Evolutionary conservation across 92 coral and sea anemone species (phyloP).

Genomic region (Palythoa grandiflora): DNA sequence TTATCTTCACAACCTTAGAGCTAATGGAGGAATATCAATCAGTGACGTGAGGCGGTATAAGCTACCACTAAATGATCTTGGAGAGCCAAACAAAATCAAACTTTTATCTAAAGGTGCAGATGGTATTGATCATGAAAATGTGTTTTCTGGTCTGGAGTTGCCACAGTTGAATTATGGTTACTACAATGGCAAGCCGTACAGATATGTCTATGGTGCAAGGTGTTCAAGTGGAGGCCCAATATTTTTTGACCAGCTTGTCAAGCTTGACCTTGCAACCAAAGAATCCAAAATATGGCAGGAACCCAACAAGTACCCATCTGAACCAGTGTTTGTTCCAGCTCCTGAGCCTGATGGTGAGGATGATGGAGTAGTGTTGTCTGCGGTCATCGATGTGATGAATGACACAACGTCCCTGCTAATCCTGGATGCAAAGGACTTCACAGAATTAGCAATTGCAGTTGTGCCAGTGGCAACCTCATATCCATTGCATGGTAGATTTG

Average conservation of each 20-base stretch:
- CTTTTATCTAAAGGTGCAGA: slow-evolving; percentile 48
- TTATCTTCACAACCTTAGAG: slow-evolving; percentile 63
- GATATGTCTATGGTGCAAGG: slow-evolving; percentile 68
- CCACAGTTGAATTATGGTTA: slow-evolving; percentile 74
- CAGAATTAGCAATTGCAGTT: slow-evolving; percentile 80
- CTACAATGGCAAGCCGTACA: slow-evolving; percentile 74
- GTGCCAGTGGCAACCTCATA: slow-evolving; percentile 66
- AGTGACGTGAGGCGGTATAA: slow-evolving; percentile 67
- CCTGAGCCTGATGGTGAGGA: slow-evolving; percentile 79
- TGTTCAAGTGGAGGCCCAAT: background rate
- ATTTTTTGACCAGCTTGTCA: slow-evolving; percentile 48
- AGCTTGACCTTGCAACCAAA: slow-evolving; percentile 70
- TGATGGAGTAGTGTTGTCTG: slow-evolving; percentile 82
- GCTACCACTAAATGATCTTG: slow-evolving; percentile 64
- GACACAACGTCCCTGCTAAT: slow-evolving; percentile 75
- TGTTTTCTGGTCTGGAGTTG: slow-evolving; percentile 69
- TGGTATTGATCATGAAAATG: slow-evolving; percentile 68
- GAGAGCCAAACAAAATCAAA: background rate
- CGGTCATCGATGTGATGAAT: slow-evolving; percentile 69
- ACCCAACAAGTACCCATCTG: slow-evolving; percentile 67
- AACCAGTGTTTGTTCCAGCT: slow-evolving; percentile 82
- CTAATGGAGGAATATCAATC: slow-evolving; percentile 4
- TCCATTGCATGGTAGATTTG: slow-evolving; percentile 73
- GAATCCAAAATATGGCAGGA: slow-evolving; percentile 65
- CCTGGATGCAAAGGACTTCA: slow-evolving; percentile 76